phyloP scores from a whole-genome alignment of 1,140 invertebrate genomes.

The Cherax destructor region DNA sequence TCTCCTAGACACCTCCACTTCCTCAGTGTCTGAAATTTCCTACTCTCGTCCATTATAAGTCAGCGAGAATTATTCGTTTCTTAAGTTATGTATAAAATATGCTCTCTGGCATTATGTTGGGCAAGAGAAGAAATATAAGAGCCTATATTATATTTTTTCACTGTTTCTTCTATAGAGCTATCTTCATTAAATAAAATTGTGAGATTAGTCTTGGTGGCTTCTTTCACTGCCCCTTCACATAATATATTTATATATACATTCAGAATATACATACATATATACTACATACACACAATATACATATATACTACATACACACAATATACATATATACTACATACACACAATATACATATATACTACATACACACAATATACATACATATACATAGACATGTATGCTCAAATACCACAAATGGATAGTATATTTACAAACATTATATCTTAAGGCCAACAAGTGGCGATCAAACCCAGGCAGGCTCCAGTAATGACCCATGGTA shows the following conservation, averaged over 20 bases:
- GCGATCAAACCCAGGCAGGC: too few relatives aligned
- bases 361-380: too few relatives aligned
- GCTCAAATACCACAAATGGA: too few relatives aligned
- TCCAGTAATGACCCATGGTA: too few relatives aligned
- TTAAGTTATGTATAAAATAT: constrained; percentile 11
- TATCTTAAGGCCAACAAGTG: too few relatives aligned
- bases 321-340: too few relatives aligned
- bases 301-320: too few relatives aligned
- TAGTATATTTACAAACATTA: too few relatives aligned
- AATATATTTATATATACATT: not conserved
- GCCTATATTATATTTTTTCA: constrained; percentile 38
- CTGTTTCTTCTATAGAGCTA: constrained; percentile 31
- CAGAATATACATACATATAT: too few relatives aligned
- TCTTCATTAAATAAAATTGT: constrained; percentile 3
- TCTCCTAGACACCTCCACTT: not conserved
- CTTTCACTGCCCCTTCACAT: constrained; percentile 30
- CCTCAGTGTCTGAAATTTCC: constrained; percentile 13
- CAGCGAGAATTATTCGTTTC: constrained; percentile 10
- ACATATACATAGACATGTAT: too few relatives aligned
- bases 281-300: too few relatives aligned
- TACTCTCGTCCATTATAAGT: constrained; percentile 14
- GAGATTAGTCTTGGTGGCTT: constrained; percentile 22
- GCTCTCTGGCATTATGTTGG: constrained; percentile 5
- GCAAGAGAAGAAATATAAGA: constrained; percentile 33
- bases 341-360: too few relatives aligned